These are phyloP conservation scores for Drosophila putrida DNA, from an alignment of 2,888 invertebrate species.

Conservation along the genomic window DNA sequence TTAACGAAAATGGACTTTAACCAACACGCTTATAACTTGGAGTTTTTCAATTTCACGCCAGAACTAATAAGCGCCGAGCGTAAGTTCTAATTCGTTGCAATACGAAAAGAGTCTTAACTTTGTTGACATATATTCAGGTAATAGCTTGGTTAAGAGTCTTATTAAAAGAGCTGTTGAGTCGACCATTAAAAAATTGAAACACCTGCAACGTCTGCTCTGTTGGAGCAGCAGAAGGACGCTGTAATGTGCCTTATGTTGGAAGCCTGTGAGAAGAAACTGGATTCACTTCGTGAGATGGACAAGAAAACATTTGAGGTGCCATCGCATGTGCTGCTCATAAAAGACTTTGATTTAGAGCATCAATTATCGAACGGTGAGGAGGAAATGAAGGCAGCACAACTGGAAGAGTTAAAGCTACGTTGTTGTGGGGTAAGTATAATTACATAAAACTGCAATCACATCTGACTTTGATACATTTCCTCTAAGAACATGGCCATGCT, in stretches of 20 bases:
- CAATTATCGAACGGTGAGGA: constrained; percentile 67
- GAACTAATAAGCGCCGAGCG: constrained; percentile 58
- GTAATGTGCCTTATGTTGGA: constrained; percentile 65
- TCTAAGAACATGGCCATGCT: constrained; percentile 66
- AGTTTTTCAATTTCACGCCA: constrained; percentile 64
- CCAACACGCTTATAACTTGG: constrained; percentile 45
- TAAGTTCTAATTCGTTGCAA: constrained; percentile 23
- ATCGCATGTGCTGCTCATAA: constrained; percentile 74
- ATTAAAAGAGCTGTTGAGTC: constrained; percentile 53
- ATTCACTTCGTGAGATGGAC: constrained; percentile 64
- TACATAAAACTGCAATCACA: not conserved
- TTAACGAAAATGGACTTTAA: constrained; percentile 54
- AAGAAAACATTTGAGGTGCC: constrained; percentile 77
- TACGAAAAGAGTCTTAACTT: constrained; percentile 42
- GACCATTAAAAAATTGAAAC: constrained; percentile 58
- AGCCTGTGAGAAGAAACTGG: constrained; percentile 57
- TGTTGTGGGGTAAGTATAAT: constrained; percentile 72
- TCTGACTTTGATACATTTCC: not conserved
- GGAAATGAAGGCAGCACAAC: constrained; percentile 42
- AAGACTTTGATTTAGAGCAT: constrained; percentile 72
- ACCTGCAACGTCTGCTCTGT: constrained; percentile 54
- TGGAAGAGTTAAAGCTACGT: constrained; percentile 62
- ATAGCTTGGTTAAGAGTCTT: constrained; percentile 56
- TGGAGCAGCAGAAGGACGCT: constrained; percentile 49
- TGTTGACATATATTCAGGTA: constrained; percentile 44